Evolutionary conservation across 2,797 vertebrate species (phyloP), one percentile per base, ranked within the genome.

Genomic region (Menidia menidia): DNA sequence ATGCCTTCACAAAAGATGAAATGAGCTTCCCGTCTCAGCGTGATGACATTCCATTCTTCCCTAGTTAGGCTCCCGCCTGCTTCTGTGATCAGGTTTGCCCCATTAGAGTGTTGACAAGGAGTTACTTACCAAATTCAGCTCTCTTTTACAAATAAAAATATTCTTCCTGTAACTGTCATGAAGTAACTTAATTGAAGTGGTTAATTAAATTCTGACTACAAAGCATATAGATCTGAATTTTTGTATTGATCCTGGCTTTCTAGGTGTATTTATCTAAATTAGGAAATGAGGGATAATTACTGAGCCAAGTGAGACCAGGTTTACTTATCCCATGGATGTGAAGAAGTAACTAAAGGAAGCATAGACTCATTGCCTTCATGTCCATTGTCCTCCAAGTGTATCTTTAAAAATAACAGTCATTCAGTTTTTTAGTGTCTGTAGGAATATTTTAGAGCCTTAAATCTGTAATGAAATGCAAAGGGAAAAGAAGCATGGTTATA

Each of bases 61-160:
- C 68, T 19, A 60, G 69, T 16, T 15, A 61, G 65, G 50, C 53
- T 60, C 65, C 83, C 87, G 77, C 88, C 77, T 89, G 87, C 68
- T 73, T 1, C 75, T 78, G 51, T 70, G 82, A 86, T 93, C 88
- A 78, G 88, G 84, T 91, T 92, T 85, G 87, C 71, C 64, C 65
- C 75, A 87, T 69, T 80, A 30, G 30, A 30, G 30, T 77, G 81
- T 80, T 88, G 77, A 62, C 66, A 77, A 66, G 32, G 35, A 41
- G 45, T 56, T 32, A 56, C 13, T 54, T 55, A 65, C 48, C 30
- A 47, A 57, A 32, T 54, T 60, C 33, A 43, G 1, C 32, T 45
- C 18, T 59, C 13, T 15, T 60, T 10, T 9, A 31, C n/a, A 60
- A n/a, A 66, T 44, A 53, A 39, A 4, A 74, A 39, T 6, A n/a